Base-by-base conservation (phyloP, 2,888 invertebrate species). In the Erebia aethiops region DNA sequence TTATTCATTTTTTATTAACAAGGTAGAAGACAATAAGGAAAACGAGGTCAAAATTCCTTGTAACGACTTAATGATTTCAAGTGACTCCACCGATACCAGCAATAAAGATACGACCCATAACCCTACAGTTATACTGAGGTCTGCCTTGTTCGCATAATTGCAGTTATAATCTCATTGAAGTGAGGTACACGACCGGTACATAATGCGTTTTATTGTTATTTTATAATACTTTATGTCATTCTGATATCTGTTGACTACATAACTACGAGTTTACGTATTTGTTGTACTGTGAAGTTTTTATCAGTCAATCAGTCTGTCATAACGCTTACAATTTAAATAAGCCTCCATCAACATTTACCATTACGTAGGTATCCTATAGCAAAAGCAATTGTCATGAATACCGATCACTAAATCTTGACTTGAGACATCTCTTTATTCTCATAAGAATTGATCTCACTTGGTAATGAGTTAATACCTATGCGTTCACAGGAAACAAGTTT, bases 21-120 rank as follows among this genome's bases (percentile, higher is more conserved):
- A 62, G 49, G 62, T 18, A 46, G 9, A 43, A 41, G 21, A 35
- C 62, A 62, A 62, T 66, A 46, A 16, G 66, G 66, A 57, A 54
- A 46, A 64, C 21, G 52, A 68, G 68, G 52, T 49, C 64, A 35
- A 67, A 67, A 67, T 67, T 62, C 35, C 61, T 52, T 54, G 21
- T 46, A 67, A 72, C 57, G 9, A 18, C 65, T 67, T 70, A 67
- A 70, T 52, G 63, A 67, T 69, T 72, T 57, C 46, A 70, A 64
- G 52, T 70, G 67, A 46, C 52, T 67, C n/a, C 64, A 61, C n/a
- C 64, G 70, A 72, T 71, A 67, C 66, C 63, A 43, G 67, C 58
- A 71, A 73, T 73, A 69, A 73, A 67, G 67, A 62, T 65, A 58
- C 62, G 74, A 74, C 70, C 72, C 70, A 57, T 74, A 70, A 72